Evolutionary conservation across 2,113 vertebrate species (phyloP), one percentile per base, ranked within the genome.

Genomic region (Mesitornis unicolor): DNA sequence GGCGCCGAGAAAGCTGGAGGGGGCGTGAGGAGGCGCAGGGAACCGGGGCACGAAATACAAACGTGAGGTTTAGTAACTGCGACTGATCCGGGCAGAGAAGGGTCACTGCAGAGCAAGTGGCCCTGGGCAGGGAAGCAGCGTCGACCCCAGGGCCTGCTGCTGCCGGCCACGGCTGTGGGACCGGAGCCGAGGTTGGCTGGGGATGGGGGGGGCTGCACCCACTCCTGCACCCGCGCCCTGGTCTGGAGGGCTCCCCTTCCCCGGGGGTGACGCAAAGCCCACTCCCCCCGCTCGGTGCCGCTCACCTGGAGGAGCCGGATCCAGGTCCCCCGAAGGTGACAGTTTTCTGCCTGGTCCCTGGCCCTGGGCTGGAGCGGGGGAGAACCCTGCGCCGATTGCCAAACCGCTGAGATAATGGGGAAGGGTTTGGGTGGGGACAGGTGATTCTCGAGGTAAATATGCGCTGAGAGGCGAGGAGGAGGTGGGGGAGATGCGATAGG

Each of bases 211-310:
- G n/a, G 47, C 61, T 29, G 48, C 2, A 1, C 33, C 42, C 12
- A 3, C 12, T 10, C 42, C 1, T 6, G 15, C 36, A 20, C 26
- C 48, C 3, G 21, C 14, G 7, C 18, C 36, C 24, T 4, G 18
- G 35, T n/a, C 28, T 9, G 29, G n/a, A 61, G 33, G 4, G 16
- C 24, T 26, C 38, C 40, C 60, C 19, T 54, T 48, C 29, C 3
- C 25, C 38, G 11, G 33, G 6, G 5, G 28, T 3, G 28, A 25
- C 2, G 3, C 26, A 3, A 7, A 45, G 10, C 33, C 42, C 17
- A 21, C 26, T 40, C 48, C 31, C 15, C 9, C 0, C 2, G 0
- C 7, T 10, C 45, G 1, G 0, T 47, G 48, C 57, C 4, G 2
- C 53, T 91, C 59, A 38, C 40, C 50, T 29, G 50, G 8, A 25